Conservation (phyloP, 1,140 invertebrate species). For the Penaeus vannamei region DNA sequence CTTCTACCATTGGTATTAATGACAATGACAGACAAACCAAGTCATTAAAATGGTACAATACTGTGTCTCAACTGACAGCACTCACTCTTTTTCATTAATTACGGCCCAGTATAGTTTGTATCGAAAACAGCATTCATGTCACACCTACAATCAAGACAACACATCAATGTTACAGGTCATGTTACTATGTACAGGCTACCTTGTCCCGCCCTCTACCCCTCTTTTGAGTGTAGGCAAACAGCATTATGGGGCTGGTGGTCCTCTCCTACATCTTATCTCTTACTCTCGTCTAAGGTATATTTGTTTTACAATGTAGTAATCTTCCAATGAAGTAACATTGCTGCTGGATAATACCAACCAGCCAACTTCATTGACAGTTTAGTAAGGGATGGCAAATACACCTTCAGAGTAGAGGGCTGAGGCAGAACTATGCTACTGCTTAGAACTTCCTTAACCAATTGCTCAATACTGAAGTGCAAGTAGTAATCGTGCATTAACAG, state of each 20-base stretch:
- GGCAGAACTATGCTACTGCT: constrained; percentile 58
- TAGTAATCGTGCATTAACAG: constrained; percentile 61
- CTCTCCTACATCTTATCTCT: too few relatives aligned
- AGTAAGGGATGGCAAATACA: neutral
- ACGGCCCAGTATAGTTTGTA: constrained; percentile 50
- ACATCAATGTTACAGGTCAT: constrained; percentile 61
- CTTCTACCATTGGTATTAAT: too few relatives aligned
- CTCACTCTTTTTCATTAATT: constrained; percentile 37
- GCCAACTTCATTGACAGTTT: too few relatives aligned
- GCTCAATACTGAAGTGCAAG: constrained; percentile 57
- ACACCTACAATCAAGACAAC: constrained; percentile 60
- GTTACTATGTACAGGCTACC: constrained; percentile 58
- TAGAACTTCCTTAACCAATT: constrained; percentile 54
- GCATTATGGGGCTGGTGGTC: too few relatives aligned
- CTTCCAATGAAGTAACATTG: too few relatives aligned
- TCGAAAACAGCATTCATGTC: constrained; percentile 53
- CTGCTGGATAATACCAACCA: too few relatives aligned
- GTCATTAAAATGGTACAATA: too few relatives aligned
- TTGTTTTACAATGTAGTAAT: too few relatives aligned
- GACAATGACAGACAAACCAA: too few relatives aligned
- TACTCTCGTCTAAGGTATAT: too few relatives aligned
- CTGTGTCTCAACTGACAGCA: too few relatives aligned
- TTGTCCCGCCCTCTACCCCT: constrained; percentile 40
- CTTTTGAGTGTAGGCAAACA: too few relatives aligned
- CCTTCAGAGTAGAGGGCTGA: constrained; percentile 44